phyloP scores from a whole-genome alignment of 2,888 invertebrate species.

The Ophonus ardosiacus region DNA sequence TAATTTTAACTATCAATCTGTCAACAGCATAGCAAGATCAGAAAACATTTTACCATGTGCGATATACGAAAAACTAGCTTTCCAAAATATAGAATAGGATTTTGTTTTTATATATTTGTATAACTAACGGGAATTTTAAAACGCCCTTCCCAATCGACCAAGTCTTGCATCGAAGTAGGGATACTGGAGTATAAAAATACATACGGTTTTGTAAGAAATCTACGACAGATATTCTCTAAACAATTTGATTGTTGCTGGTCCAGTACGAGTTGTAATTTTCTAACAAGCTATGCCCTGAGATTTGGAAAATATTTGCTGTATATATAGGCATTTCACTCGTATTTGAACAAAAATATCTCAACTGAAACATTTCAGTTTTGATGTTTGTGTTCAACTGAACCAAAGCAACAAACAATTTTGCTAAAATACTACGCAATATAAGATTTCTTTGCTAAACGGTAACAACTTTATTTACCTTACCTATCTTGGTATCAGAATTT shows the following conservation, averaged over 20 bases:
- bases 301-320: conserved; percentile 54
- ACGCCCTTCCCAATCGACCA: conserved; percentile 15
- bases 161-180: conserved; percentile 39
- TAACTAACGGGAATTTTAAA: conserved; percentile 49
- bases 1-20: conserved; percentile 13
- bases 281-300: conserved; percentile 60
- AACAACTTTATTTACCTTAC: conserved; percentile 50
- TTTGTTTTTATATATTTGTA: conserved; percentile 19
- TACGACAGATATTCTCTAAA: conserved; percentile 57
- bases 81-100: conserved; percentile 41
- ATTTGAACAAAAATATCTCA: conserved; percentile 23
- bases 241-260: conserved; percentile 43
- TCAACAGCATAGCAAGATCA: conserved; percentile 44
- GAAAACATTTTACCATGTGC: conserved; percentile 47
- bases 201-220: conserved; percentile 60
- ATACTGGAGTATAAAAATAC: conserved; percentile 59
- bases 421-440: conserved; percentile 48
- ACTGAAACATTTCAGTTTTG: conserved; percentile 22
- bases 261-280: conserved; percentile 51
- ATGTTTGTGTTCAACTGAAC: conserved; percentile 19
- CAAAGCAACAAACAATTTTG: conserved; percentile 45
- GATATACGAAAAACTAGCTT: conserved; percentile 36
- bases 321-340: conserved; percentile 56
- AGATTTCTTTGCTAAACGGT: conserved; percentile 53
- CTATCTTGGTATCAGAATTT: conserved; percentile 56